Evolutionary conservation across 2,888 invertebrate genomes (phyloP).

Genomic region (Acanthosepion esculentum): DNA sequence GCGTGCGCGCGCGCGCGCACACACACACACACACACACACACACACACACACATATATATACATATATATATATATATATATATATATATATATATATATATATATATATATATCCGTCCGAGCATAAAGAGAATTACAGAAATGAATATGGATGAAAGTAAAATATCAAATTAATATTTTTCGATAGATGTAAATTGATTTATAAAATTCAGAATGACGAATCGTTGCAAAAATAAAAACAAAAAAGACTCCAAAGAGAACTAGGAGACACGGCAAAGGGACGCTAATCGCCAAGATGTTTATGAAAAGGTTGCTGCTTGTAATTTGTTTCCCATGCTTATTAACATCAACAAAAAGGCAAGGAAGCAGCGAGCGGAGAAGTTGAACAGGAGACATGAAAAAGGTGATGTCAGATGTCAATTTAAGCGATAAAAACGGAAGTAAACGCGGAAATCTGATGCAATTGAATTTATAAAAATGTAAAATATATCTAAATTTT

Average conservation of each 20-base stretch:
- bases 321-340: too few species aligned
- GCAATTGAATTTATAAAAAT: slow-evolving; percentile 22
- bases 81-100: slow-evolving; percentile 47
- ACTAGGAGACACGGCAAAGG: neutral
- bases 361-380: neutral
- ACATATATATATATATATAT: neutral
- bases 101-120: neutral
- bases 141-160: slow-evolving; percentile 11
- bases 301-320: neutral
- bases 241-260: neutral
- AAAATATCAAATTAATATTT: slow-evolving; percentile 1
- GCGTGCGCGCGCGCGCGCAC: fast-evolving
- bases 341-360: neutral
- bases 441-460: neutral
- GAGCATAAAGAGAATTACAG: neutral
- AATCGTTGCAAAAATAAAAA: neutral
- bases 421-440: slow-evolving; percentile 6
- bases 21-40: too few species aligned
- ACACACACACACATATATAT: neutral
- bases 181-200: slow-evolving; percentile 21
- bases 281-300: neutral
- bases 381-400: neutral
- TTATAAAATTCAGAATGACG: slow-evolving; percentile 18
- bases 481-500: slow-evolving; percentile 33
- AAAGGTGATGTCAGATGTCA: neutral